phyloP scores from a whole-genome alignment of 30 jellyfish, hydroid and myxozoan species.

The Aurelia aurita region DNA sequence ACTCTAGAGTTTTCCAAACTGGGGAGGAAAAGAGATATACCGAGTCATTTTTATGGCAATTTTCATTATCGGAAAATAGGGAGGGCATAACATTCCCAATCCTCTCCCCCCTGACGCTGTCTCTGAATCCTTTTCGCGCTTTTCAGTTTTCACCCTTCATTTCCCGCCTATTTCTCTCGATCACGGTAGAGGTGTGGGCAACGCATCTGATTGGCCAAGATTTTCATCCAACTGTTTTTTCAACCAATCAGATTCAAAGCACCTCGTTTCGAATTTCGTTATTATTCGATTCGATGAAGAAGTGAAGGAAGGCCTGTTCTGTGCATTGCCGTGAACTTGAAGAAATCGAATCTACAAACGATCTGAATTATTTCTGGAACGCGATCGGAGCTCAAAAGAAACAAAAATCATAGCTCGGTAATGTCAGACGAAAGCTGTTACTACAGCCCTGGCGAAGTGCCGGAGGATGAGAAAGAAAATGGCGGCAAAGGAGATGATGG shows the following conservation, averaged over 20 bases:
- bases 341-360: neutral
- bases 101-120: too few species aligned
- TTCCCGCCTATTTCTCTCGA: too few species aligned
- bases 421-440: conserved; percentile 74
- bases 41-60: too few species aligned
- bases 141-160: too few species aligned
- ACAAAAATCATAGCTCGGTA: neutral
- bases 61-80: too few species aligned
- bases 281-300: neutral
- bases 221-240: neutral
- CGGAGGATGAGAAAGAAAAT: conserved; percentile 28
- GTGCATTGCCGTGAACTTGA: neutral
- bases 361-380: neutral
- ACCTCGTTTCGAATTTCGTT: conserved; percentile 36
- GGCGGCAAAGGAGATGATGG: conserved; percentile 5
- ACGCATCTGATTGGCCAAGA: conserved; percentile 30
- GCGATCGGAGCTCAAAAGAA: neutral
- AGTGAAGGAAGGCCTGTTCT: neutral
- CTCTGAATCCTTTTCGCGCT: too few species aligned
- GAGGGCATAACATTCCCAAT: too few species aligned
- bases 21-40: too few species aligned
- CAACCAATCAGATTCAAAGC: conserved; percentile 51
- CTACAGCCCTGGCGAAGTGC: conserved; percentile 78
- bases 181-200: neutral
- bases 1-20: too few species aligned